Evolutionary conservation across 1,140 invertebrate species (phyloP).

Genomic region (Drosophila orena): DNA sequence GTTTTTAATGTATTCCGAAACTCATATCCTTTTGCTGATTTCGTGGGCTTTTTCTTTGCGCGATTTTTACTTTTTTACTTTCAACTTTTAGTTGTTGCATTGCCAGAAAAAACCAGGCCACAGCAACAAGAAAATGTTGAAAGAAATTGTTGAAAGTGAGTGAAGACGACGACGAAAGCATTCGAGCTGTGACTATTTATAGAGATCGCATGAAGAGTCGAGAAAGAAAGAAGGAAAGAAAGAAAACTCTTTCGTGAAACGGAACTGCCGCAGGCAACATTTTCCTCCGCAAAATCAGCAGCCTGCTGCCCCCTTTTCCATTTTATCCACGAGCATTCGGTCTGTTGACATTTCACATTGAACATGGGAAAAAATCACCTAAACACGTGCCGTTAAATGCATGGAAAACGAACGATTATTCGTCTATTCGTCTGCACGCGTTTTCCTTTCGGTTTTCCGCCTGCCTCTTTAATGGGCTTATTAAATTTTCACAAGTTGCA

Average conservation of each 20-base stretch:
- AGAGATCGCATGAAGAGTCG: constrained; percentile 35
- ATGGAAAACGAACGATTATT: constrained; percentile 28
- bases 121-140: constrained; percentile 46
- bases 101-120: constrained; percentile 47
- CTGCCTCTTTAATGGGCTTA: constrained; percentile 51
- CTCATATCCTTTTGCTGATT: constrained; percentile 2
- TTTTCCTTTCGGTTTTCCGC: constrained; percentile 10
- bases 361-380: constrained; percentile 15
- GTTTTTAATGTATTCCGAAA: constrained; percentile 2
- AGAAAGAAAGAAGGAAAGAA: constrained; percentile 44
- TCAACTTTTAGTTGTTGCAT: constrained; percentile 26
- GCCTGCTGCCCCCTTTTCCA: background rate
- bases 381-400: constrained; percentile 44
- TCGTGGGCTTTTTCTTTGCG: constrained; percentile 5
- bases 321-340: constrained; percentile 3
- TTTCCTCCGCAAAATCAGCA: background rate
- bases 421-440: constrained; percentile 40
- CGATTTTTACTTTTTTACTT: constrained; percentile 10
- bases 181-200: constrained; percentile 48
- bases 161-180: constrained; percentile 39
- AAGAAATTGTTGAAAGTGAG: constrained; percentile 54
- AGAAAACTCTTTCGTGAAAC: constrained; percentile 53
- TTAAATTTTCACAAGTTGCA: constrained; percentile 62
- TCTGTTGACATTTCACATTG: constrained; percentile 47
- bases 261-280: constrained; percentile 36